Evolutionary conservation across 2,797 vertebrate genomes (phyloP).

Genomic region (Apogon talboti): DNA sequence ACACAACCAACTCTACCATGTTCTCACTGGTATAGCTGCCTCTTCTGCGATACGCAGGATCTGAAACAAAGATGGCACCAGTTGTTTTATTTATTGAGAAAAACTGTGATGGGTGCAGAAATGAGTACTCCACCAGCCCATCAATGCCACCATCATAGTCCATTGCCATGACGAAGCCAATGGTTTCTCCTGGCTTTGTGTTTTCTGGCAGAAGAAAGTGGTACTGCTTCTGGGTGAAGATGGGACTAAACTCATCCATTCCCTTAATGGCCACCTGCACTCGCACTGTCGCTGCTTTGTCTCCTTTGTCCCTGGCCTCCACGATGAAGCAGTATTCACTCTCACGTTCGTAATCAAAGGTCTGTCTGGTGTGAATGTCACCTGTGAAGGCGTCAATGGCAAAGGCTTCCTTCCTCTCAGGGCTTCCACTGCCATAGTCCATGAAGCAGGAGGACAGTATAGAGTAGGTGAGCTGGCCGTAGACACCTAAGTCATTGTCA

Average conservation of each 20-base stretch:
- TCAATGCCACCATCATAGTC: constrained; percentile 90
- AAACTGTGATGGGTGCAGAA: constrained; percentile 83
- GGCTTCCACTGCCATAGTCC: constrained; percentile 75
- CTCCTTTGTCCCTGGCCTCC: constrained; percentile 91
- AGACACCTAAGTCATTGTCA: constrained; percentile 90
- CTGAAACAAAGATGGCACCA: constrained; percentile 86
- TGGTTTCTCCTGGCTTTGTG: constrained; percentile 75
- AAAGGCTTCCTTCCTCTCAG: constrained; percentile 86
- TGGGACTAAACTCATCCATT: constrained; percentile 91
- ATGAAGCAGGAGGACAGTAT: constrained; percentile 87
- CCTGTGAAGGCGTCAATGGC: constrained; percentile 89
- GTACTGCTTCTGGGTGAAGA: constrained; percentile 90
- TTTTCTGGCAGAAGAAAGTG: constrained; percentile 87
- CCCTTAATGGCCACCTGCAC: constrained; percentile 90
- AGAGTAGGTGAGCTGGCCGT: constrained; percentile 90
- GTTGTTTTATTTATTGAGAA: constrained; percentile 89
- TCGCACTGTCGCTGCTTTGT: constrained; percentile 82
- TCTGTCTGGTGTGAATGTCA: constrained; percentile 87
- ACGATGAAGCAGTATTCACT: constrained; percentile 88
- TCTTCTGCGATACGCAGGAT: constrained; percentile 77
- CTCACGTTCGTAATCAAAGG: constrained; percentile 91
- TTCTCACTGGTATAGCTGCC: constrained; percentile 67
- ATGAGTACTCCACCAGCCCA: constrained; percentile 90
- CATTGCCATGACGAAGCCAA: constrained; percentile 90
- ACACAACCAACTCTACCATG: constrained; percentile 84